A percentile compares a stretch with the other conserved stretches of the same genome.
These are phyloP conservation scores for Drosophila lacicola DNA, from an alignment of 2,888 invertebrate species.

Conservation along the genomic window DNA sequence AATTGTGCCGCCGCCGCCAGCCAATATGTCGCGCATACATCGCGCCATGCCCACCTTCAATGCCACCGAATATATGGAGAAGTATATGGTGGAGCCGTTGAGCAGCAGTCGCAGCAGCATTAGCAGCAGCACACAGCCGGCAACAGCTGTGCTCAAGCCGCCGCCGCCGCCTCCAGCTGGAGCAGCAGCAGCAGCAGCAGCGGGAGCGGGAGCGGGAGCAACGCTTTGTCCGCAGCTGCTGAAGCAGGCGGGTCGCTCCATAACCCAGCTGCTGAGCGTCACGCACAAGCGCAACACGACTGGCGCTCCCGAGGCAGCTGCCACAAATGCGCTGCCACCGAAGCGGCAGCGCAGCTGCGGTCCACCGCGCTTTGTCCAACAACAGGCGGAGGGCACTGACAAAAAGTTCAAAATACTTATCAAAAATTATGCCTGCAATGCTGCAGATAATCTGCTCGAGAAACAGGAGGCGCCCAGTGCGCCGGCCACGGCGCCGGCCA, in stretches of 20 bases:
- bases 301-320: constrained; percentile 27
- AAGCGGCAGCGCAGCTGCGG: constrained; percentile 83
- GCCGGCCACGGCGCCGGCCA: constrained; percentile 52
- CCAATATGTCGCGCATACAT: constrained; percentile 73
- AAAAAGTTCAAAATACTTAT: constrained; percentile 74
- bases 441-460: constrained; percentile 39
- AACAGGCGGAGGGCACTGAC: constrained; percentile 43
- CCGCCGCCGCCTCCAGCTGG: constrained; percentile 6
- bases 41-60: constrained; percentile 83
- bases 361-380: constrained; percentile 68
- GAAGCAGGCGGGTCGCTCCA: constrained; percentile 72
- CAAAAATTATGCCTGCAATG: constrained; percentile 61
- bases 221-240: constrained; percentile 62
- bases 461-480: constrained; percentile 36
- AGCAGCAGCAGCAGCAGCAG: not conserved
- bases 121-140: constrained; percentile 53
- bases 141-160: not conserved
- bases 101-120: constrained; percentile 74
- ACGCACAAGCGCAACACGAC: constrained; percentile 55
- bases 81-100: constrained; percentile 66
- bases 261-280: constrained; percentile 66
- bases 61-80: constrained; percentile 83
- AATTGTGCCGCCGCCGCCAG: constrained; percentile 56
- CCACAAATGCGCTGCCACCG: constrained; percentile 43
- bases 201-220: constrained; percentile 15